Conservation (phyloP, 2,797 vertebrate species). For the Melanotaenia maccullochi region DNA sequence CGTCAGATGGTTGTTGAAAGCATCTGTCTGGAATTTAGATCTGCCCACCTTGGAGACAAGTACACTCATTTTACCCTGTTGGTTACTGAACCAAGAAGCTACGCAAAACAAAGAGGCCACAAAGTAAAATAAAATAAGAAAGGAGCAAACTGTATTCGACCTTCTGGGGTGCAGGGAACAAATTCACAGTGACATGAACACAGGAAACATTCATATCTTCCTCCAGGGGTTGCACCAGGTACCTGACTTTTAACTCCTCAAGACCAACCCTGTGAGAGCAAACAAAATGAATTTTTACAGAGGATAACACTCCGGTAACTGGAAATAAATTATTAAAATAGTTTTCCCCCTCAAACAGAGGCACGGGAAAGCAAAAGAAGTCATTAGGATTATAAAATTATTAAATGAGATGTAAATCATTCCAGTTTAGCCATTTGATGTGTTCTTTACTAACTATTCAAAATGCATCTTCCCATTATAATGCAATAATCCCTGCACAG, state of each 20-base stretch:
- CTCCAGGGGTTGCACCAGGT: constrained; percentile 89
- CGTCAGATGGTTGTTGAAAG: no score
- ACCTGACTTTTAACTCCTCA: constrained; percentile 92
- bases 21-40: no score
- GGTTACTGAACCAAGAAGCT: background rate
- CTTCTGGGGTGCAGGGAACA: constrained; percentile 86
- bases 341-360: constrained; percentile 11
- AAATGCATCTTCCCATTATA: constrained; percentile 89
- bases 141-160: constrained; percentile 29
- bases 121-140: background rate
- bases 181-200: constrained; percentile 88
- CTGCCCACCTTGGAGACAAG: no score
- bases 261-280: constrained; percentile 85
- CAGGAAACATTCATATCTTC: constrained; percentile 83
- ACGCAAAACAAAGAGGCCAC: background rate
- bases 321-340: constrained; percentile 21
- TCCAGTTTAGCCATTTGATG: constrained; percentile 30
- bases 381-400: constrained; percentile 3
- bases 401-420: constrained; percentile 19
- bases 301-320: constrained; percentile 8
- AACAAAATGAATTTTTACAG: constrained; percentile 18
- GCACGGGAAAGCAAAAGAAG: constrained; percentile 23
- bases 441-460: constrained; percentile 87
- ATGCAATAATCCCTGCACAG: constrained; percentile 90
- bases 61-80: no score